Conservation (phyloP, 2,888 invertebrate genomes). For the Ophraella communa region DNA sequence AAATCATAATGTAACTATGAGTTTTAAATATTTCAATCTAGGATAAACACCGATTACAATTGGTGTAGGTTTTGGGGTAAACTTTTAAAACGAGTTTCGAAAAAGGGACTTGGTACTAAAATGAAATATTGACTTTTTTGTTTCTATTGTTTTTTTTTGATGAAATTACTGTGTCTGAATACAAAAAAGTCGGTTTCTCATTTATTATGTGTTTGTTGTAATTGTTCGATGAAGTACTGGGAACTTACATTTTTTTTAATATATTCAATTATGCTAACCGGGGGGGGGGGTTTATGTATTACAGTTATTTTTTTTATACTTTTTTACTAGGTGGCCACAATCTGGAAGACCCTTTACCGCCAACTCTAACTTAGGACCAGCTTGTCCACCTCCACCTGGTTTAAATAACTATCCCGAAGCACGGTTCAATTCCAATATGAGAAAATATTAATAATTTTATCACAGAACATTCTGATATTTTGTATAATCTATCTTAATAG, state of each 20-base stretch:
- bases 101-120: too few species aligned
- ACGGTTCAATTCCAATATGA: conserved; percentile 43
- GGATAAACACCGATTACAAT: not conserved
- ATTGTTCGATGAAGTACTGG: too few species aligned
- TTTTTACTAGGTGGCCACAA: conserved; percentile 41
- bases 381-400: conserved; percentile 57
- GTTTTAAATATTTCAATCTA: not conserved
- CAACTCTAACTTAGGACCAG: conserved; percentile 48
- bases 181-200: conserved; percentile 5
- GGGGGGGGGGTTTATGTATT: too few species aligned
- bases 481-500: not conserved
- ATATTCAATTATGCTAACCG: too few species aligned
- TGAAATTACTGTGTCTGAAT: conserved; percentile 5
- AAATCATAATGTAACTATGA: too few species aligned
- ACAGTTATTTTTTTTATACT: too few species aligned
- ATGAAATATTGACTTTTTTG: not conserved
- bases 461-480: not conserved
- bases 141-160: not conserved
- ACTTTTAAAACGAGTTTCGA: too few species aligned
- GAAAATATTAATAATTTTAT: conserved; percentile 24
- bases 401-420: conserved; percentile 54
- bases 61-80: too few species aligned
- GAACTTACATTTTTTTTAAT: not conserved
- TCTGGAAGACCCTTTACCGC: conserved; percentile 45
- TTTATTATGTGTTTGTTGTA: not conserved